A percentile compares a stretch with the other conserved stretches of the same genome.
Conservation (phyloP, 2,797 vertebrate species). For the Bryconaethiops microstoma region DNA sequence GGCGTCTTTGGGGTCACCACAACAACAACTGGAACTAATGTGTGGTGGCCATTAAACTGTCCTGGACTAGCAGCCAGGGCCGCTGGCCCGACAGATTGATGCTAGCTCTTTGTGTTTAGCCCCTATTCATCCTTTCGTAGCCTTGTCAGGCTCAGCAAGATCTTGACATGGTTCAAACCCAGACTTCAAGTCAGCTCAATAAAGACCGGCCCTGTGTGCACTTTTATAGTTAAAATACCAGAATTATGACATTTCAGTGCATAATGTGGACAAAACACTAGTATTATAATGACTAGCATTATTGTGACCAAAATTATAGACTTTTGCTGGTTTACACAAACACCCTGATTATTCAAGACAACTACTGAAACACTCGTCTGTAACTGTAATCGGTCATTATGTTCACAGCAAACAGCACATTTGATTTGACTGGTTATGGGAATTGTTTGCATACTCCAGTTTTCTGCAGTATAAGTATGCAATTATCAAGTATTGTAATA, state of each 20-base stretch:
- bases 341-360: not conserved
- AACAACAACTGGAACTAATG: conserved; percentile 75
- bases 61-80: conserved; percentile 60
- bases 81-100: conserved; percentile 58
- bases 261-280: not conserved
- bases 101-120: conserved; percentile 52
- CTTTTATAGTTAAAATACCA: conserved; percentile 39
- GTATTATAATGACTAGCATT: not conserved
- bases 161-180: conserved; percentile 59
- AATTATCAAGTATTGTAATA: not conserved
- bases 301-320: too few relatives aligned
- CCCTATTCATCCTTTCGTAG: conserved; percentile 52
- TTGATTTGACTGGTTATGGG: not conserved
- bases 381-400: not conserved
- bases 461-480: not conserved
- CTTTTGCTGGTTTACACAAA: not conserved
- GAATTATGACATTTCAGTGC: not conserved
- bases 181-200: conserved; percentile 67
- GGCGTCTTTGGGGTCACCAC: conserved; percentile 52
- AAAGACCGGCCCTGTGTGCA: conserved; percentile 56
- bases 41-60: conserved; percentile 71
- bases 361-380: not conserved
- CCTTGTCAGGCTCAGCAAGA: conserved; percentile 59
- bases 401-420: not conserved
- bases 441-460: not conserved